Percentiles rank a stretch among this genome's conserved stretches.
These are phyloP conservation scores for Meiosimyza platycephala DNA, from an alignment of 2,888 invertebrate species.

Conservation along the genomic window DNA sequence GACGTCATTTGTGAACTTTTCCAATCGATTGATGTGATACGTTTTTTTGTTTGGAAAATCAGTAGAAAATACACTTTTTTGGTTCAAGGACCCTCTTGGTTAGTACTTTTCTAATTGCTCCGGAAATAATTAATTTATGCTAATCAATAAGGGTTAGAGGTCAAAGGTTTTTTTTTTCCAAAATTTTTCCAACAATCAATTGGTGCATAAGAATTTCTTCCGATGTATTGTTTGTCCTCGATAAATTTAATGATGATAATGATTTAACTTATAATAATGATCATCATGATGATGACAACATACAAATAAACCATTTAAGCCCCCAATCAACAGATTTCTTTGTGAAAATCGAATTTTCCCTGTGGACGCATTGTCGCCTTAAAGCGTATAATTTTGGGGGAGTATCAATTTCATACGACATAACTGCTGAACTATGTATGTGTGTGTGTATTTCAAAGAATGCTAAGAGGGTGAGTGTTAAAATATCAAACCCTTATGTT, in stretches of 20 bases:
- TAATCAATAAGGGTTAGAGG: no score
- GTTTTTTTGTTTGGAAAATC: no score
- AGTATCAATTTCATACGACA: conserved; percentile 59
- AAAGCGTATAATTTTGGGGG: conserved; percentile 59
- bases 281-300: conserved; percentile 31
- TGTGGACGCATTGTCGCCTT: conserved; percentile 47
- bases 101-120: no score
- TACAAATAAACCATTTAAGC: conserved; percentile 27
- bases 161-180: no score
- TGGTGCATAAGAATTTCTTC: neutral
- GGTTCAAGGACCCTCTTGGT: no score
- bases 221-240: conserved; percentile 9
- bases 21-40: no score
- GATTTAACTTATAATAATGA: conserved; percentile 3
- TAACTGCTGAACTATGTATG: neutral
- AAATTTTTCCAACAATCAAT: no score
- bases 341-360: conserved; percentile 49
- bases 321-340: conserved; percentile 44
- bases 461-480: neutral
- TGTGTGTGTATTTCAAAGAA: no score
- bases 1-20: no score
- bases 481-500: conserved; percentile 27
- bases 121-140: no score
- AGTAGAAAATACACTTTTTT: no score
- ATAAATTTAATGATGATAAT: conserved; percentile 16